These are phyloP conservation scores for Oedothorax gibbosus DNA, from an alignment of 1,140 invertebrate species.

Conservation along the genomic window DNA sequence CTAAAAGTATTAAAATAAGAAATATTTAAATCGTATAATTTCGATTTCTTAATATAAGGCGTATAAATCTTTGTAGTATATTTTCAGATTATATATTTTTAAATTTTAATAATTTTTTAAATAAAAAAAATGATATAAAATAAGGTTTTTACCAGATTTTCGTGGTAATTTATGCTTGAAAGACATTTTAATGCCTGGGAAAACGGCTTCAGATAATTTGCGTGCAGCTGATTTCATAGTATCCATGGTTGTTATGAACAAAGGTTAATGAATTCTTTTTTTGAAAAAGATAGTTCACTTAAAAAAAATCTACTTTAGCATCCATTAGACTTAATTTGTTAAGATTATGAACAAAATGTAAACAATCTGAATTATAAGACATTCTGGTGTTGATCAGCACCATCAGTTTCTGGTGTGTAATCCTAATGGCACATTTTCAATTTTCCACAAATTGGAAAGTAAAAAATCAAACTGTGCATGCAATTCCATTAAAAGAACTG, in stretches of 20 bases:
- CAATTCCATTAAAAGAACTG: no score
- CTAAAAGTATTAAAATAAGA: slow-evolving; percentile 13
- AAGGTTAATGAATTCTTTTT: not conserved
- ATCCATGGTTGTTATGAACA: slow-evolving; percentile 18
- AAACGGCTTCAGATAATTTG: slow-evolving; percentile 34
- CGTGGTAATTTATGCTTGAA: not conserved
- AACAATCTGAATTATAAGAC: no score
- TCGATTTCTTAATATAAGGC: not conserved
- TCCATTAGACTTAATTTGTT: no score
- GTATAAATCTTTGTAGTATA: not conserved
- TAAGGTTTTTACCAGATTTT: slow-evolving; percentile 25
- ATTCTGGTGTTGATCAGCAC: no score
- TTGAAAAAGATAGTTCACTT: no score
- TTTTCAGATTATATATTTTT: not conserved
- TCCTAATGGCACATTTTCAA: no score
- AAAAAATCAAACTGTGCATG: no score
- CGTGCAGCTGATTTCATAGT: slow-evolving; percentile 25
- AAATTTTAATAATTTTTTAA: not conserved
- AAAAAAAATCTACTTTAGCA: no score
- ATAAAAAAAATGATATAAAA: not conserved
- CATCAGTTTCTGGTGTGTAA: no score
- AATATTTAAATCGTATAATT: not conserved
- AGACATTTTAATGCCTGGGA: slow-evolving; percentile 38
- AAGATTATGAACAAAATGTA: no score
- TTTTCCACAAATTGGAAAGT: no score